A percentile compares a stretch with the other conserved stretches of the same genome.
phyloP scores from a whole-genome alignment of 2,888 invertebrate genomes.

The Tetranychus piercei region DNA sequence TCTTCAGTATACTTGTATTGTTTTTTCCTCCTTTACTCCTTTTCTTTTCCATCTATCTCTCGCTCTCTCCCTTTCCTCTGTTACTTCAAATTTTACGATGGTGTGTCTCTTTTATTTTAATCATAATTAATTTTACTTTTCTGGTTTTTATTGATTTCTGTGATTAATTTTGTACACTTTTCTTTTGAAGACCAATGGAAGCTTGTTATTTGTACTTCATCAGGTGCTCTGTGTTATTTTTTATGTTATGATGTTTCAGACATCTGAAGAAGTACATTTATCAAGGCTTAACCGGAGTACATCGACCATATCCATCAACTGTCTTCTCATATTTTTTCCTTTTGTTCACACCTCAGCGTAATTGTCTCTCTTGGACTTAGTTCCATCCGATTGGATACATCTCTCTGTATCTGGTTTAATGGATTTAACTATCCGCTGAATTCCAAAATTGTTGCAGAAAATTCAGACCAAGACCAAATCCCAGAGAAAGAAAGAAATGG shows the following conservation, averaged over 20 bases:
- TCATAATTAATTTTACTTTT: not conserved
- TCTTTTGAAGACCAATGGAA: not conserved
- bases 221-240: not conserved
- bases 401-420: not conserved
- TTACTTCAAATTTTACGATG: not conserved
- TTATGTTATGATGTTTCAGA: not conserved
- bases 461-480: not conserved
- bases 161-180: not conserved
- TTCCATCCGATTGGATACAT: not conserved
- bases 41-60: not conserved
- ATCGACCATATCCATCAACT: not conserved
- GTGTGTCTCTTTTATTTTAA: not conserved
- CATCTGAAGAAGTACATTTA: slow-evolving; percentile 1
- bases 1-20: not conserved
- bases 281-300: slow-evolving; percentile 1
- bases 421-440: not conserved
- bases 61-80: not conserved
- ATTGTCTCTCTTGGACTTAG: not conserved
- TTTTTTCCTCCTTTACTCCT: not conserved
- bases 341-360: not conserved
- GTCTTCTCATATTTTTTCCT: not conserved
- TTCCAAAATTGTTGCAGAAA: not conserved
- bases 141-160: not conserved
- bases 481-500: not conserved
- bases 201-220: slow-evolving; percentile 1